phyloP scores from a whole-genome alignment of 2,113 vertebrate species.

The Sus scrofa region T2T-Sscrofa CM000812.6:277602501-277603000 shows the following conservation, averaged over 20 bases:
- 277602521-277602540: not conserved
- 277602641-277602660: not conserved
- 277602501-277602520: not conserved
- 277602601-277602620: not conserved
- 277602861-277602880: not conserved
- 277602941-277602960: not conserved
- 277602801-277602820: not conserved
- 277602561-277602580: not conserved
- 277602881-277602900: not conserved
- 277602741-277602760: not conserved
- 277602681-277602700: not conserved
- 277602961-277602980: not conserved
- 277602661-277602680: not conserved
- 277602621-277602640: not conserved
- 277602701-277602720: not conserved
- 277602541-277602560: not conserved
- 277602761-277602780: not conserved
- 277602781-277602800: conserved; percentile 36
- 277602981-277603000: not conserved
- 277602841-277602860: conserved; percentile 4
- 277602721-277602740: not conserved
- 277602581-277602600: not conserved
- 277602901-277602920: not conserved
- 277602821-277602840: conserved; percentile 33
- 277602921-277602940: not conserved